Conservation (phyloP, 2,888 invertebrate species). For the Brenthis ino region DNA sequence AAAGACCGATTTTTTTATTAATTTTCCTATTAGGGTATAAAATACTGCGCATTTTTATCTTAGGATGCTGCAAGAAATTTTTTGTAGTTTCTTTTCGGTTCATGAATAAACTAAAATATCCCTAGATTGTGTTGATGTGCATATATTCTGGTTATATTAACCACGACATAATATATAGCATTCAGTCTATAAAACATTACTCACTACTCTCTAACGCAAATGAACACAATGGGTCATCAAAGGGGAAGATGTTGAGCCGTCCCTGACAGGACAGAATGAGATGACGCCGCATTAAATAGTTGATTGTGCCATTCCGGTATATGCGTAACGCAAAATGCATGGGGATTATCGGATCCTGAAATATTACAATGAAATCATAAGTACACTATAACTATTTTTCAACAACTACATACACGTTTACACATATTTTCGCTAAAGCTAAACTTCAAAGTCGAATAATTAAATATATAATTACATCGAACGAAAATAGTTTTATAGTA, state of each 20-base stretch:
- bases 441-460: not conserved
- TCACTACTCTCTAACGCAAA: slow-evolving; percentile 98
- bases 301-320: slow-evolving; percentile 95
- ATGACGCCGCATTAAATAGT: slow-evolving; percentile 96
- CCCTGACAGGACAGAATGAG: slow-evolving; percentile 96
- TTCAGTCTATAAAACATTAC: slow-evolving; percentile 66
- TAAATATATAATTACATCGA: too few relatives aligned
- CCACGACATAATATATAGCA: slow-evolving; percentile 21
- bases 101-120: too few relatives aligned
- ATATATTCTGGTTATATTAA: too few relatives aligned
- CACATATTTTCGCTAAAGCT: not conserved
- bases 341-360: slow-evolving; percentile 92
- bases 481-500: too few relatives aligned
- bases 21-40: too few relatives aligned
- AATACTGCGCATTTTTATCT: not conserved
- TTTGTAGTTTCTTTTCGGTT: too few relatives aligned
- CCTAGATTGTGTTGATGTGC: too few relatives aligned
- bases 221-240: slow-evolving; percentile 97
- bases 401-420: slow-evolving; percentile 2
- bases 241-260: slow-evolving; percentile 96
- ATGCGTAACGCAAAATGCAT: slow-evolving; percentile 96
- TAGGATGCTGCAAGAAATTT: too few relatives aligned
- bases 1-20: too few relatives aligned
- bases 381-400: not conserved
- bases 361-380: slow-evolving; percentile 47